These are phyloP conservation scores for Puffinus mauretanicus DNA, from an alignment of 2,113 vertebrate genomes.

Conservation along the genomic window DNA sequence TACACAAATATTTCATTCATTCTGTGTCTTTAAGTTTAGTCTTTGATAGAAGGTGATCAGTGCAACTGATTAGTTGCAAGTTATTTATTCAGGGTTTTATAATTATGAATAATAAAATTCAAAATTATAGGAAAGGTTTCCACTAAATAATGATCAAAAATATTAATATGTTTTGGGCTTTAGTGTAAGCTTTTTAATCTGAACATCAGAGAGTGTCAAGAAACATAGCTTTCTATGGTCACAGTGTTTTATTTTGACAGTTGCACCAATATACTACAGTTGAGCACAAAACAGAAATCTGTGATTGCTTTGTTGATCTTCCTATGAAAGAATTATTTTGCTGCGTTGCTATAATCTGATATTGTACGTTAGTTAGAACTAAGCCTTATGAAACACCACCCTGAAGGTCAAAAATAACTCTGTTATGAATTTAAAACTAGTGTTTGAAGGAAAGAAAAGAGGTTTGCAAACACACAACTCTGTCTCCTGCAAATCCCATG, in stretches of 20 bases:
- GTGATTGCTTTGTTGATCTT: background rate
- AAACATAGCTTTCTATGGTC: background rate
- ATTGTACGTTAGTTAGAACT: background rate
- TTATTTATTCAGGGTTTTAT: background rate
- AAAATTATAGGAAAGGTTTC: background rate
- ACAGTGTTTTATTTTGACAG: background rate
- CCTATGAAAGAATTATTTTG: background rate
- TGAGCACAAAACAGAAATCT: background rate
- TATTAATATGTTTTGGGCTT: background rate
- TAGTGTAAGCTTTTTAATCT: background rate
- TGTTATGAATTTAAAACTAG: conserved; percentile 54
- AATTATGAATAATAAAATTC: background rate
- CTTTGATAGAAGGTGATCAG: background rate
- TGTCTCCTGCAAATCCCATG: conserved; percentile 49
- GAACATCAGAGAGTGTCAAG: background rate
- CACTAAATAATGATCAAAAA: background rate
- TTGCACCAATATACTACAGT: background rate
- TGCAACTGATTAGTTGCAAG: background rate
- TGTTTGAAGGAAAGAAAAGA: conserved; percentile 45
- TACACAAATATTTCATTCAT: background rate
- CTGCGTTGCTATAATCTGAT: background rate
- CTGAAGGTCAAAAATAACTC: conserved; percentile 54
- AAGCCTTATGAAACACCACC: conserved; percentile 22
- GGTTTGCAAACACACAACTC: conserved; percentile 48
- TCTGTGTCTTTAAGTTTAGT: background rate